phyloP scores from a whole-genome alignment of 1,140 invertebrate genomes.

The Portunus trituberculatus region DNA sequence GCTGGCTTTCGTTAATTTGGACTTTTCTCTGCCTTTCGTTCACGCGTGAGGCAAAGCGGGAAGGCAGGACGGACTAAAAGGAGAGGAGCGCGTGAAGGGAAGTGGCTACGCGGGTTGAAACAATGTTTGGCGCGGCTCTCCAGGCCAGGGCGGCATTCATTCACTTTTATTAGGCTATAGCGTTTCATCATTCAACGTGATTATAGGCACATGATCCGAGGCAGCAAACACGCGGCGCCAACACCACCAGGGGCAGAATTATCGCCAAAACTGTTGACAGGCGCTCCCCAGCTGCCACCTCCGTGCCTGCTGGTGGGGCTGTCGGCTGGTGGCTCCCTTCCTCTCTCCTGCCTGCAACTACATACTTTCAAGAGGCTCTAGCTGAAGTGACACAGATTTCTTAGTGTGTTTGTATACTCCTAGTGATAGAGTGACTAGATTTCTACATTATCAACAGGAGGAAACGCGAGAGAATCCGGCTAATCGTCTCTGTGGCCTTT shows the following conservation, averaged over 20 bases:
- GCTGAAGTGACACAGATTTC: not conserved
- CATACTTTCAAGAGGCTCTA: too few species aligned
- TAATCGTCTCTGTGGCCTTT: too few species aligned
- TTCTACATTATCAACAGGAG: too few species aligned
- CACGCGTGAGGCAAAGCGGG: not conserved
- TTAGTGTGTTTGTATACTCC: not conserved
- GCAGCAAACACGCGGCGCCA: constrained; percentile 65
- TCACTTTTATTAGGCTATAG: constrained; percentile 75
- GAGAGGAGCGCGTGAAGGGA: not conserved
- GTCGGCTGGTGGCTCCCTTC: not conserved
- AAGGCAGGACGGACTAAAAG: not conserved
- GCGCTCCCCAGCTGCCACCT: constrained; percentile 40
- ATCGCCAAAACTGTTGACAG: constrained; percentile 74
- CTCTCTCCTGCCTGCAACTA: too few species aligned
- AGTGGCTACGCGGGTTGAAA: not conserved
- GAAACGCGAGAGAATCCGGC: too few species aligned
- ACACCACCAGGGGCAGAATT: constrained; percentile 55
- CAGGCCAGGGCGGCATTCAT: constrained; percentile 65
- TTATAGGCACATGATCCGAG: constrained; percentile 63
- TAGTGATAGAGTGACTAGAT: too few species aligned
- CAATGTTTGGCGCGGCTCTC: constrained; percentile 69
- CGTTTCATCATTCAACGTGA: constrained; percentile 71
- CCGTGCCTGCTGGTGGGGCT: not conserved
- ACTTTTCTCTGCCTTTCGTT: constrained; percentile 47
- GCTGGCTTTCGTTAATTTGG: constrained; percentile 51